Percentiles rank a stretch among this genome's conserved stretches.
Conservation (phyloP, 1,140 invertebrate genomes). For the Patella vulgata region DNA sequence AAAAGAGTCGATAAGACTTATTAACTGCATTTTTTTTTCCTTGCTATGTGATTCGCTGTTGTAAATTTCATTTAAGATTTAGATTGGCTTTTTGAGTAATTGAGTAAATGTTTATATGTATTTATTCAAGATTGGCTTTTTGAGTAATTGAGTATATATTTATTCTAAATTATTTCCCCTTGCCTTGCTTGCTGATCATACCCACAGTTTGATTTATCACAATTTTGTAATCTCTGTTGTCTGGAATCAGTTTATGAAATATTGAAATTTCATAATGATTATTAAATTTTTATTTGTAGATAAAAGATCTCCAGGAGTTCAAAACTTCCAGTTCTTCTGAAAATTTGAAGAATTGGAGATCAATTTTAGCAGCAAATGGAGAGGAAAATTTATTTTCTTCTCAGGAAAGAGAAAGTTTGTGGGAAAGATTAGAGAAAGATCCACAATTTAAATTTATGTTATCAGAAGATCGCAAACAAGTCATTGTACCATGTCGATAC, state of each 20-base stretch:
- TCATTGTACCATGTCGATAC: conserved; percentile 52
- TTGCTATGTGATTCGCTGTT: too few species aligned
- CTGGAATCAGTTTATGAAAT: too few species aligned
- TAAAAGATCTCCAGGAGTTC: conserved; percentile 21
- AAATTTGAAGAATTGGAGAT: conserved; percentile 38
- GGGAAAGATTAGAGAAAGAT: conserved; percentile 43
- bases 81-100: too few species aligned
- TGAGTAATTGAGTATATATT: too few species aligned
- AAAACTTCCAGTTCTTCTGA: conserved; percentile 14
- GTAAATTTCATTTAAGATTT: too few species aligned
- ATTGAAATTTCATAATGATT: neutral
- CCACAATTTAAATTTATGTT: conserved; percentile 43
- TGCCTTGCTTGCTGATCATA: neutral
- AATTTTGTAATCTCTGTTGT: too few species aligned
- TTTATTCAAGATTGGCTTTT: too few species aligned
- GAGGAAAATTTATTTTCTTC: conserved; percentile 34
- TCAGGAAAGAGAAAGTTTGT: conserved; percentile 33
- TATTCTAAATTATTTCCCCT: too few species aligned
- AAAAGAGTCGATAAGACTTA: too few species aligned
- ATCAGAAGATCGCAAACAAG: conserved; percentile 41
- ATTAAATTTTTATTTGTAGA: neutral
- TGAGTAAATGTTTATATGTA: too few species aligned
- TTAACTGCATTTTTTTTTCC: too few species aligned
- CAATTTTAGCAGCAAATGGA: conserved; percentile 13
- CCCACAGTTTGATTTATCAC: too few species aligned